phyloP scores from a whole-genome alignment of 2,888 invertebrate genomes.

The Brachypalpus laphriformis region DNA sequence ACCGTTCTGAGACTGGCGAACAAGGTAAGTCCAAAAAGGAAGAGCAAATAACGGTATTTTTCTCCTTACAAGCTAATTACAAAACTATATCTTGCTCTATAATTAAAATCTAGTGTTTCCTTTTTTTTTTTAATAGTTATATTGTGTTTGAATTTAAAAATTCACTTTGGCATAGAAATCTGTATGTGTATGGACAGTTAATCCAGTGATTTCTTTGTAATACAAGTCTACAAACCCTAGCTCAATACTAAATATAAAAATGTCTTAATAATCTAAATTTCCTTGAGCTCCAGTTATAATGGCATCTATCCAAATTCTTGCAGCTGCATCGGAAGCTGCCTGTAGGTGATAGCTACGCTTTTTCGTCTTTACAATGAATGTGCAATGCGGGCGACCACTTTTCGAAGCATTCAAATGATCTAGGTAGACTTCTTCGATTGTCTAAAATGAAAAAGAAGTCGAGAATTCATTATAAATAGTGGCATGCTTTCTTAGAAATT shows the following conservation, averaged over 20 bases:
- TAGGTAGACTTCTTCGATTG: slow-evolving; percentile 97
- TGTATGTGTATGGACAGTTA: slow-evolving; percentile 25
- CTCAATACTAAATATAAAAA: slow-evolving; percentile 31
- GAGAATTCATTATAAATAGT: neutral
- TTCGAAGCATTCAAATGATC: slow-evolving; percentile 96
- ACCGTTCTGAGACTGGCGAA: slow-evolving; percentile 26
- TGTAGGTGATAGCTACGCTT: slow-evolving; percentile 95
- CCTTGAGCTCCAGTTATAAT: slow-evolving; percentile 83
- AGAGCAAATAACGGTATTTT: slow-evolving; percentile 43
- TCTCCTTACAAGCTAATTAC: slow-evolving; percentile 58
- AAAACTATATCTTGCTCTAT: slow-evolving; percentile 67
- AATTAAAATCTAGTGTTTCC: slow-evolving; percentile 49
- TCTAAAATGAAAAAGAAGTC: slow-evolving; percentile 84
- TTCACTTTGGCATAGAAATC: slow-evolving; percentile 74
- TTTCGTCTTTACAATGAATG: slow-evolving; percentile 96
- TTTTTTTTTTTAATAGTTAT: slow-evolving; percentile 40
- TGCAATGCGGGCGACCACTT: slow-evolving; percentile 94
- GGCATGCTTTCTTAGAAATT: no score
- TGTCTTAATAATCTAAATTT: slow-evolving; percentile 80
- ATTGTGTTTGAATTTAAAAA: slow-evolving; percentile 70
- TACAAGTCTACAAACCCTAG: slow-evolving; percentile 33
- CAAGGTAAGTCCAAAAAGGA: slow-evolving; percentile 40
- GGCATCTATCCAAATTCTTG: slow-evolving; percentile 97
- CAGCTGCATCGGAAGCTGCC: slow-evolving; percentile 96
- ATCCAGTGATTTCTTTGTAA: slow-evolving; percentile 43